phyloP scores from a whole-genome alignment of 2,113 vertebrate genomes.

The Neofelis nebulosa region DNA sequence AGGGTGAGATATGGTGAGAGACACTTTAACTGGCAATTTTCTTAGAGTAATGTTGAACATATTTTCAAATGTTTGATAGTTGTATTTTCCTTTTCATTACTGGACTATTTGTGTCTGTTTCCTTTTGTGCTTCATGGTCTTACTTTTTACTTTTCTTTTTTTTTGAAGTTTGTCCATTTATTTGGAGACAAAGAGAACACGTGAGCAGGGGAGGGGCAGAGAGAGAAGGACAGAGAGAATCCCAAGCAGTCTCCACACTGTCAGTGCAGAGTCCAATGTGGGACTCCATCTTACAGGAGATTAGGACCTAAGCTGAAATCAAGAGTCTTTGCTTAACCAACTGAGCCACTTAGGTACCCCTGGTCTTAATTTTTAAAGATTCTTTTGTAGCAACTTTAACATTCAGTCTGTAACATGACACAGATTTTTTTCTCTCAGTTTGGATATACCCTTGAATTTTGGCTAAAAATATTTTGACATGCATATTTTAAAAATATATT shows the following conservation, averaged over 20 bases:
- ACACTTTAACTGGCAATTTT: not conserved
- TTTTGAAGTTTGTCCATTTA: no score
- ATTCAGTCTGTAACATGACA: not conserved
- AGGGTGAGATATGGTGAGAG: not conserved
- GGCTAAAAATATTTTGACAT: not conserved
- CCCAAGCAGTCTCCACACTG: no score
- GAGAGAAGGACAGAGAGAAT: no score
- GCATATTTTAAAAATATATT: slow-evolving; percentile 2
- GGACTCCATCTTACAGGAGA: no score
- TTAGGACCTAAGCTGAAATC: no score
- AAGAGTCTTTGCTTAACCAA: no score
- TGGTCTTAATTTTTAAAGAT: slow-evolving; percentile 1
- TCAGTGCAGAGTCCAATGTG: no score
- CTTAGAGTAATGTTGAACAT: not conserved
- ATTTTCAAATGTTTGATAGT: slow-evolving; percentile 4
- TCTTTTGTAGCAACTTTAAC: slow-evolving; percentile 32
- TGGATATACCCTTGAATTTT: not conserved
- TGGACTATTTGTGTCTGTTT: not conserved
- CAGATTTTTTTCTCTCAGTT: not conserved
- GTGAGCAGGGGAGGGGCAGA: no score
- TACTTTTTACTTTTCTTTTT: not conserved
- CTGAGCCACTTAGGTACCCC: no score
- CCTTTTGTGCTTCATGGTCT: not conserved
- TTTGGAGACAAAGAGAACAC: no score
- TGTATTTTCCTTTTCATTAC: not conserved